Evolutionary conservation across 2,888 invertebrate genomes (phyloP).

Genomic region (Oxytorus armatus): DNA sequence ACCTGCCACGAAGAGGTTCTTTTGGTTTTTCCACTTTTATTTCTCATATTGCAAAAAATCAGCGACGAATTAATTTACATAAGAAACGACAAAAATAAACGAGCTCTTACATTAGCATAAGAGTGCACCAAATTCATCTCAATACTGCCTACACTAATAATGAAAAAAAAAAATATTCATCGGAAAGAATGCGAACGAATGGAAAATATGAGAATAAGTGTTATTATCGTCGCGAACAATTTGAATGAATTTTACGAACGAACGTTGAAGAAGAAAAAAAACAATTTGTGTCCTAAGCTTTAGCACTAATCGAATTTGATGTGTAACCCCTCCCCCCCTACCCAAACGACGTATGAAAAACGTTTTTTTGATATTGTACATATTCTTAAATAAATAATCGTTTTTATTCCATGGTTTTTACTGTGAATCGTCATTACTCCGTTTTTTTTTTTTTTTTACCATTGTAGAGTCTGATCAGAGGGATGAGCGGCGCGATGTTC

Average conservation of each 20-base stretch:
- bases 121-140: conserved; percentile 59
- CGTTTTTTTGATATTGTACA: conserved; percentile 82
- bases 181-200: conserved; percentile 19
- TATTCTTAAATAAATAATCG: conserved; percentile 84
- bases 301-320: conserved; percentile 76
- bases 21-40: conserved; percentile 5
- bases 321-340: too few relatives aligned
- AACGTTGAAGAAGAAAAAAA: conserved; percentile 24
- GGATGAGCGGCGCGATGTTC: conserved; percentile 59
- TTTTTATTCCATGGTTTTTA: conserved; percentile 79
- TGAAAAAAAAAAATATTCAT: conserved; percentile 41
- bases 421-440: background rate
- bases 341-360: conserved; percentile 67
- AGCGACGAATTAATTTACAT: conserved; percentile 5
- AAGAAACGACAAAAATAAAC: conserved; percentile 8
- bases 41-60: conserved; percentile 18
- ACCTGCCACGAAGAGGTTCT: background rate
- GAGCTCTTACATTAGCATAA: conserved; percentile 49
- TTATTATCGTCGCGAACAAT: conserved; percentile 14
- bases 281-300: conserved; percentile 74
- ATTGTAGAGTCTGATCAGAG: conserved; percentile 70
- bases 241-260: conserved; percentile 40
- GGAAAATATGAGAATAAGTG: conserved; percentile 21
- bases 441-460: conserved; percentile 67
- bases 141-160: conserved; percentile 44